A percentile compares a stretch with the other conserved stretches of the same genome.
phyloP scores from a whole-genome alignment of 2,888 invertebrate genomes.

The Eupithecia pulchellata region DNA sequence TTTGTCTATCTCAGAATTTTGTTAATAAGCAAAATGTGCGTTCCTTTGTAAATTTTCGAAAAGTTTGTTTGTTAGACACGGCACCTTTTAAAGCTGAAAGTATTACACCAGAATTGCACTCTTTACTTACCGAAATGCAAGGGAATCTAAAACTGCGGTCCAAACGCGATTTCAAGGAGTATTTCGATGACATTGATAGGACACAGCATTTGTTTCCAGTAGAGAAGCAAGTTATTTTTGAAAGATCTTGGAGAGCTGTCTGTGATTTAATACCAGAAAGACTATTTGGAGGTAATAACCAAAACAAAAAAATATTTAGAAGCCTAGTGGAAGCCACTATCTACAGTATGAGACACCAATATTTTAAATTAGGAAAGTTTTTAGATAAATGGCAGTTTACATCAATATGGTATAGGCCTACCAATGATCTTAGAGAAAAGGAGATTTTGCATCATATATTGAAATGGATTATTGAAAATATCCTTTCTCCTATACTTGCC shows the following conservation, averaged over 20 bases:
- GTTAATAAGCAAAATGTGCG: slow-evolving; percentile 76
- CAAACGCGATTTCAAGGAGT: slow-evolving; percentile 66
- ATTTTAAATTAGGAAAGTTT: slow-evolving; percentile 57
- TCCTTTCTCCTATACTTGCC: slow-evolving; percentile 70
- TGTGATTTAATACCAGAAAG: slow-evolving; percentile 64
- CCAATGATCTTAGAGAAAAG: slow-evolving; percentile 31
- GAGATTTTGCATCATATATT: slow-evolving; percentile 56
- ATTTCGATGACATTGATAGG: slow-evolving; percentile 50
- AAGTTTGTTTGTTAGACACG: slow-evolving; percentile 48
- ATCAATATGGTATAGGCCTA: slow-evolving; percentile 64
- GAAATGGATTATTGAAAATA: slow-evolving; percentile 65
- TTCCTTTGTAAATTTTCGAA: slow-evolving; percentile 62
- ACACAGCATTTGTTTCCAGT: slow-evolving; percentile 52
- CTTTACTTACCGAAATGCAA: slow-evolving; percentile 55
- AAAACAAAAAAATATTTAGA: slow-evolving; percentile 68
- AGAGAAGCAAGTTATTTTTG: slow-evolving; percentile 61
- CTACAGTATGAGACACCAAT: slow-evolving; percentile 74
- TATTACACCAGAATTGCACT: slow-evolving; percentile 51
- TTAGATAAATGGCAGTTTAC: slow-evolving; percentile 67
- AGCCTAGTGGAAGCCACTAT: slow-evolving; percentile 59
- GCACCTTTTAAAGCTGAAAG: slow-evolving; percentile 45
- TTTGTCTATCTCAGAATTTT: slow-evolving; percentile 71
- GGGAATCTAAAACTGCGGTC: slow-evolving; percentile 57
- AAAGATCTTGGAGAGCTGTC: slow-evolving; percentile 59
- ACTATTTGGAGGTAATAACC: slow-evolving; percentile 63